phyloP scores from a whole-genome alignment of 2,888 invertebrate species.

The Hypercompe scribonia region DNA sequence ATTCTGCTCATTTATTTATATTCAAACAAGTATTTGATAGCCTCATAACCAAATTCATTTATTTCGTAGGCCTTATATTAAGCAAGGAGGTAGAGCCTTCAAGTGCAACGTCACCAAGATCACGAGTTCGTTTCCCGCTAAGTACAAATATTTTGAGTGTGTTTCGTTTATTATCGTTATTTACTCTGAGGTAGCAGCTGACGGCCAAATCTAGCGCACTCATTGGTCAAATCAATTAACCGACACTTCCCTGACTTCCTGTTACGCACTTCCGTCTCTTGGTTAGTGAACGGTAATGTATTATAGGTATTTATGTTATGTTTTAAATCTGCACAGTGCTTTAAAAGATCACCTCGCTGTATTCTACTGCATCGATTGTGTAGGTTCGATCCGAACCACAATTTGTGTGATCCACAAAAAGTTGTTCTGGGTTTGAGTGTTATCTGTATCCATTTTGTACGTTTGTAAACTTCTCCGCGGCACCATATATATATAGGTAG shows the following conservation, averaged over 20 bases:
- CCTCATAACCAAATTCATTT: slow-evolving; percentile 3
- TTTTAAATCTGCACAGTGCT: too few species aligned
- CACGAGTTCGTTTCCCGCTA: not conserved
- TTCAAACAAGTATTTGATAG: slow-evolving; percentile 22
- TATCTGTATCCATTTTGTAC: too few species aligned
- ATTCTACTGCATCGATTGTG: too few species aligned
- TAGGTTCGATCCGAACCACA: too few species aligned
- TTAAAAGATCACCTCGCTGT: too few species aligned
- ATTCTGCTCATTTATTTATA: slow-evolving; percentile 31
- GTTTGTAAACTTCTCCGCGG: too few species aligned
- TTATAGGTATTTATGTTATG: too few species aligned
- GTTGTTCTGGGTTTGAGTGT: too few species aligned
- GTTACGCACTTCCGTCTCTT: not conserved
- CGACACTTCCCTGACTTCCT: not conserved
- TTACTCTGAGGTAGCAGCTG: not conserved
- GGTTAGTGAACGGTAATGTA: too few species aligned
- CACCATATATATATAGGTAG: too few species aligned
- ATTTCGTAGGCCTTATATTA: not conserved
- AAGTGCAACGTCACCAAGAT: not conserved
- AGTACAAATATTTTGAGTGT: not conserved
- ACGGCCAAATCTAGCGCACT: not conserved
- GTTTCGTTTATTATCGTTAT: not conserved
- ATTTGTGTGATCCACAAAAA: too few species aligned
- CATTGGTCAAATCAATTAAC: not conserved
- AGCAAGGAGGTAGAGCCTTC: not conserved